Evolutionary conservation across 2,888 invertebrate species (phyloP), one percentile per base, ranked within the genome.

Genomic region (Dorcus parallelipipedus): DNA sequence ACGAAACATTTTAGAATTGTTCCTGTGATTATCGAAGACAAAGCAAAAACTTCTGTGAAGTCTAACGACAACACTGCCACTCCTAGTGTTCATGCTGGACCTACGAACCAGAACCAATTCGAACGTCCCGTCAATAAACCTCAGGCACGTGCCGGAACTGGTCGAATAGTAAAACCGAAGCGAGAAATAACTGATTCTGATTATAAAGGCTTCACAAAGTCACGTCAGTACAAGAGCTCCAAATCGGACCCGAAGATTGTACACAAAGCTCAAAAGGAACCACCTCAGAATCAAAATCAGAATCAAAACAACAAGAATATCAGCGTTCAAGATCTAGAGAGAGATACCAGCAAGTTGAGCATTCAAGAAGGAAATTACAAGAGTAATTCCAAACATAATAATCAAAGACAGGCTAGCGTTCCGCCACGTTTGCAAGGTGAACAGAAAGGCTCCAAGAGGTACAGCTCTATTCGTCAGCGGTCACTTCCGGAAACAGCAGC

Each of bases 371-470:
- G 68, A 3, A 69, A 69, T 53, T 20, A 60, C 58, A 54, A 60
- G 40, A n/a, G 45, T 47, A 49, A 40, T 43, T 59, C 48, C 39
- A 64, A 60, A 48, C 59, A 56, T 49, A 65, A 64, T 53, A 60
- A 53, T 50, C 69, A 70, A 50, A 62, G 77, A 49, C 78, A 77
- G 55, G 72, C 71, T n/a, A 76, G 75, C 57, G 73, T 77, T 7
- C 78, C 78, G 0, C 78, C 78, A 1, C 73, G 78, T 56, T 62
- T 78, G 45, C 76, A 77, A 63, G 70, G 67, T 39, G 73, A 75
- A 41, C 77, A 75, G 58, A 77, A 78, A 61, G 83, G 84, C 10
- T 82, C 83, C 58, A 85, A 85, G 66, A 76, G 85, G 9, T 86
- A 85, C 76, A 83, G 82, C 57, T 71, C 71, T 3, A 67, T 83